Conservation (phyloP, 2,888 invertebrate species). For the Campaea margaritaria region DNA sequence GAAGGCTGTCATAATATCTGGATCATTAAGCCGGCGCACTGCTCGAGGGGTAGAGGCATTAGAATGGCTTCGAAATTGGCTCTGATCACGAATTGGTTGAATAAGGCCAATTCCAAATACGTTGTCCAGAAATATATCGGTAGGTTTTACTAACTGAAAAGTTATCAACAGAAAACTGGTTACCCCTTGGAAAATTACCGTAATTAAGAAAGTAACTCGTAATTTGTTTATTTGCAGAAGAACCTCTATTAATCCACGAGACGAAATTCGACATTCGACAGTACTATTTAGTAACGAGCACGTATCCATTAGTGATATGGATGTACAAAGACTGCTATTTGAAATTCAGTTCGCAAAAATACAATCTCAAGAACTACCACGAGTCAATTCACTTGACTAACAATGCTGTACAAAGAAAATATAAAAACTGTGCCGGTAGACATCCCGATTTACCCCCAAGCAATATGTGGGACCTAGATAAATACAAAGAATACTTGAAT, state of each 20-base stretch:
- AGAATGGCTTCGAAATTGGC: constrained; percentile 90
- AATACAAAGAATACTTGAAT: constrained; percentile 87
- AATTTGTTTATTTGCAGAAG: constrained; percentile 83
- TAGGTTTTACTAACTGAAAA: constrained; percentile 59
- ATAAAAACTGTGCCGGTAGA: constrained; percentile 80
- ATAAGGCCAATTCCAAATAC: constrained; percentile 87
- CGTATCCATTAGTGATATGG: constrained; percentile 92
- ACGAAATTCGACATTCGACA: constrained; percentile 97
- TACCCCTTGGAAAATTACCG: neutral
- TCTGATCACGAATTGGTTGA: constrained; percentile 88
- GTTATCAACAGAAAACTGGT: neutral
- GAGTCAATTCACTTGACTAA: constrained; percentile 95
- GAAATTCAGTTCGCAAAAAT: constrained; percentile 94
- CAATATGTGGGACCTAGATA: constrained; percentile 94
- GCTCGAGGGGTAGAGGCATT: constrained; percentile 93
- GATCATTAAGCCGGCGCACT: constrained; percentile 95
- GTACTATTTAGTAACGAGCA: constrained; percentile 93
- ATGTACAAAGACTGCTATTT: constrained; percentile 94
- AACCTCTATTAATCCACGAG: constrained; percentile 91
- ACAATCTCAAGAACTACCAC: constrained; percentile 90
- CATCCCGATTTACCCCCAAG: constrained; percentile 88
- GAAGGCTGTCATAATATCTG: constrained; percentile 94
- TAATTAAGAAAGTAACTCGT: neutral
- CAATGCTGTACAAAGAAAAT: constrained; percentile 93
- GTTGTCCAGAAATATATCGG: constrained; percentile 97